Evolutionary conservation across 2,113 vertebrate species (phyloP).

Genomic region (Xiphophorus couchianus): DNA sequence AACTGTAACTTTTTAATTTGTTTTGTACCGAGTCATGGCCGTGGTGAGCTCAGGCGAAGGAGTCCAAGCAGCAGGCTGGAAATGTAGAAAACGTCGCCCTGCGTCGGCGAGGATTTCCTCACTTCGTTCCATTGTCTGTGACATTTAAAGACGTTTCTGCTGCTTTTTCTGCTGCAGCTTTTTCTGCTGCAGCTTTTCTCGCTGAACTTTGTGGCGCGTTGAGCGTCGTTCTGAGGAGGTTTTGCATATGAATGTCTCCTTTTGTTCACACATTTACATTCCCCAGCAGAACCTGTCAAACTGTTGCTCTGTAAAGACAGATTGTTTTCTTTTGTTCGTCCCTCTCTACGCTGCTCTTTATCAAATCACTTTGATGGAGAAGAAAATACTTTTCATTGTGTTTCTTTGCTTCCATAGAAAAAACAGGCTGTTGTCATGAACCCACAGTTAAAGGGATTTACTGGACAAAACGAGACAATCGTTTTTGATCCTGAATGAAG

Average conservation of each 20-base stretch:
- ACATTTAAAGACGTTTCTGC: slow-evolving; percentile 37
- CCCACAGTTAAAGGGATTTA: too few species aligned
- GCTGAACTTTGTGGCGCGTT: slow-evolving; percentile 22
- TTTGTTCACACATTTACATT: slow-evolving; percentile 51
- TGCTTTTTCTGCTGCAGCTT: slow-evolving; percentile 20
- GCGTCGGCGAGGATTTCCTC: slow-evolving; percentile 28
- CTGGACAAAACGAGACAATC: neutral
- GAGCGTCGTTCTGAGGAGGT: slow-evolving; percentile 31
- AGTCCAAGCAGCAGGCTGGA: slow-evolving; percentile 2
- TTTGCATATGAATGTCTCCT: slow-evolving; percentile 48
- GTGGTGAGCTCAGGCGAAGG: slow-evolving; percentile 18
- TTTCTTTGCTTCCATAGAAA: neutral
- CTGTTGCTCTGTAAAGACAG: slow-evolving; percentile 43
- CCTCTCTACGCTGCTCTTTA: too few species aligned
- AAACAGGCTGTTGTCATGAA: neutral
- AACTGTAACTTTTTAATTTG: slow-evolving; percentile 30
- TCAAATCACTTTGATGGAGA: neutral
- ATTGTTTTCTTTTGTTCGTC: slow-evolving; percentile 1
- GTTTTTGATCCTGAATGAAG: neutral
- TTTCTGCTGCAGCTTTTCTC: neutral
- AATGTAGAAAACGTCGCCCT: slow-evolving; percentile 26
- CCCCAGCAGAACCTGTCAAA: slow-evolving; percentile 14
- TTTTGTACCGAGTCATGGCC: slow-evolving; percentile 22
- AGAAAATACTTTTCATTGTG: neutral
- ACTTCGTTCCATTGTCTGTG: slow-evolving; percentile 32